Conservation (phyloP, 92 coral and sea anemone species). For the Blastomussa wellsi region DNA sequence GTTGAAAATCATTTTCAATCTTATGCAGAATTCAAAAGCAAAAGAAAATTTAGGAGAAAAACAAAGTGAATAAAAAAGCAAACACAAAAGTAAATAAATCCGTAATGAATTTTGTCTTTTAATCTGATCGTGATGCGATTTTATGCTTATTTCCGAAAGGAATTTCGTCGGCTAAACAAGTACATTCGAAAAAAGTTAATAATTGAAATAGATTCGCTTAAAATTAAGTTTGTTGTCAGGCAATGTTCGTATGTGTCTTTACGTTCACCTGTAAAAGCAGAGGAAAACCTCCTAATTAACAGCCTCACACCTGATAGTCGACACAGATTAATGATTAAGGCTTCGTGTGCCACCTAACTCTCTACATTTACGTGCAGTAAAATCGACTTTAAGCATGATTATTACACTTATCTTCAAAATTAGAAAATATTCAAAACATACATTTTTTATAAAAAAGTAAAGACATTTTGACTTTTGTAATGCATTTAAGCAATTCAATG, state of each 20-base stretch:
- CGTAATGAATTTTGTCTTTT: background rate
- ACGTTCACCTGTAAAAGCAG: background rate
- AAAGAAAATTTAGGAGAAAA: background rate
- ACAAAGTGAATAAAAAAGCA: no score
- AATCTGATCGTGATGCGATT: background rate
- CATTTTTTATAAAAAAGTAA: background rate
- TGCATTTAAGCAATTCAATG: background rate
- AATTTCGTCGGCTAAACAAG: background rate
- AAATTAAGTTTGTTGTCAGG: background rate
- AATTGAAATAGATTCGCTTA: background rate
- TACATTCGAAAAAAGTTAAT: background rate
- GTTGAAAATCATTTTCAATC: no score
- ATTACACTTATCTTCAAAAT: background rate
- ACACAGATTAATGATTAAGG: background rate
- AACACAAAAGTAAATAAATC: no score
- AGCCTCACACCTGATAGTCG: background rate
- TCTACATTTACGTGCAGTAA: background rate
- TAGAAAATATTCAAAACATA: background rate
- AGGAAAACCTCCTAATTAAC: background rate
- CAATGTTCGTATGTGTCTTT: background rate
- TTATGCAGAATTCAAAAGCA: background rate
- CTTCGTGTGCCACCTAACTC: no score
- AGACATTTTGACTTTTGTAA: no score
- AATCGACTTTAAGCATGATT: background rate
- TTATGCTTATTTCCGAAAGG: background rate